A percentile compares a stretch with the other conserved stretches of the same genome.
Evolutionary conservation across 2,888 invertebrate genomes (phyloP).

Genomic region (Ferrisia virgata): DNA sequence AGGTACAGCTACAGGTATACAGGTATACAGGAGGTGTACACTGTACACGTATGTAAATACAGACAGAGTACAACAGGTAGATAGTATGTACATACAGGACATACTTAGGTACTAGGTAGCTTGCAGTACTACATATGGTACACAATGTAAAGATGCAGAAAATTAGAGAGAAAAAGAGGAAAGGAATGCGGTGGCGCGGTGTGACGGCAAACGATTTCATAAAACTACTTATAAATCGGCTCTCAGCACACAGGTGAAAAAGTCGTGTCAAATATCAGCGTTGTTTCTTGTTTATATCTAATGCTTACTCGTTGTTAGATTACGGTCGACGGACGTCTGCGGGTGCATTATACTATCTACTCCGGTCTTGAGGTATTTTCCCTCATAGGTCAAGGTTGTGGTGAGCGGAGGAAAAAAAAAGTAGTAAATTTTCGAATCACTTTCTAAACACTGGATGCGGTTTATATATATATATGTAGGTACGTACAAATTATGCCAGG

Average conservation of each 20-base stretch:
- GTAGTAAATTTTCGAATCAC: neutral
- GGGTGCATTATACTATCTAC: neutral
- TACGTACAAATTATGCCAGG: too few relatives aligned
- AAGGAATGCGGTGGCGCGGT: neutral
- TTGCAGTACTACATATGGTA: conserved; percentile 3
- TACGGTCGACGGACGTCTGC: neutral
- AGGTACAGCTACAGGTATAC: neutral
- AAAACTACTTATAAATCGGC: conserved; percentile 9
- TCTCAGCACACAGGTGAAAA: neutral
- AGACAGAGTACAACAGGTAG: too few relatives aligned
- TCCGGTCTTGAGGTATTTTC: neutral
- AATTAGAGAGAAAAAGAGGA: neutral
- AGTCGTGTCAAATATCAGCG: conserved; percentile 23
- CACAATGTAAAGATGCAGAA: neutral
- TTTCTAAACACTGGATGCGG: neutral
- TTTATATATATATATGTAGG: too few relatives aligned
- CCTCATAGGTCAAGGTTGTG: conserved; percentile 1
- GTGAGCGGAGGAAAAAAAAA: neutral
- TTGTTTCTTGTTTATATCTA: too few relatives aligned
- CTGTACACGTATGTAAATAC: too few relatives aligned
- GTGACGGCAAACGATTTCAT: neutral
- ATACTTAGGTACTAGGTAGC: too few relatives aligned
- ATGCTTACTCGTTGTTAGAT: neutral
- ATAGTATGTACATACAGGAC: too few relatives aligned
- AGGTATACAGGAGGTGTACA: neutral